Base-by-base conservation (phyloP, 1,140 invertebrate species). In the Rhyacophila brunnea region DNA sequence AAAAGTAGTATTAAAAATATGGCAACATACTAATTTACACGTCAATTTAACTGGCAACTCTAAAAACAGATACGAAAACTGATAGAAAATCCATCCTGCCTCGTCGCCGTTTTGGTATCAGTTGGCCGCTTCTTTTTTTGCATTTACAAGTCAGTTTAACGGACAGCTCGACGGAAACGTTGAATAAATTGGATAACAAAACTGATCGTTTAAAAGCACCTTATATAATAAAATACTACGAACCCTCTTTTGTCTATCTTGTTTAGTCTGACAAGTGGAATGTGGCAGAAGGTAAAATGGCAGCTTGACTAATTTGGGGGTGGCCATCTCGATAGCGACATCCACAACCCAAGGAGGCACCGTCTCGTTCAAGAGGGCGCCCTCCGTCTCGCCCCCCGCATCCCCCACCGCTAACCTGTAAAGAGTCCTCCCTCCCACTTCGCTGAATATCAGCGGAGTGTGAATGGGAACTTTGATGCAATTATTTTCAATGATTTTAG, bases 381-480 rank as follows among this genome's bases (percentile, higher is more conserved):
- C 87, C 80, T 99, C 97, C 10, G 92, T 96, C 69, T 98, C 95
- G n/a, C 95, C 93, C 0, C 89, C 88, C 20, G 95, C 92, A 76
- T 99, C 97, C 44, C 91, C 86, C 15, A 96, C 95, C 62, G 96
- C 58, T 44, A 64, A 28, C 18, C 62, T 51, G 66, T 97, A 95
- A 51, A 98, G 74, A 3, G 96, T 98, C 67, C 95, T 83, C 1
- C 96, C 95, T 38, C 94, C 95, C 46, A 95, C 90, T 83, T 98
- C 95, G 81, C 94, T 96, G 73, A 99, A 95, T 69, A 99, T 97
- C 51, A 99, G 86, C 11, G 97, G 97, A 23, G 95, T 99, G 73
- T 99, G 96, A 32, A 87, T 85, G 45, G 96, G 95, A 58, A 99
- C 90, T 72, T 85, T 88, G 71, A 98, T 98, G 77, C 92, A 96